These are phyloP conservation scores for Dione juno DNA, from an alignment of 2,888 invertebrate genomes.

Conservation along the genomic window DNA sequence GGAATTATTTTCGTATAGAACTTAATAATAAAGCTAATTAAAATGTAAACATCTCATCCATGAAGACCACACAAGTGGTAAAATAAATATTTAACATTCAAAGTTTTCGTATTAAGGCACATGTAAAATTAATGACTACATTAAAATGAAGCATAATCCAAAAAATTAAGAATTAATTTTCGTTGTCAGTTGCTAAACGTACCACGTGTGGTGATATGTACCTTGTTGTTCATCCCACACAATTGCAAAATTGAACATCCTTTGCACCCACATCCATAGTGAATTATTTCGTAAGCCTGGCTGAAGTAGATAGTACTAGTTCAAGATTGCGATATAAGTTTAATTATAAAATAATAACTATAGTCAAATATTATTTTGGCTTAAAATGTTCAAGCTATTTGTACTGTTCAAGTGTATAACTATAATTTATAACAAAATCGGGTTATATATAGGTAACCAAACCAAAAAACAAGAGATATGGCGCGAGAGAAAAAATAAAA, in stretches of 20 bases:
- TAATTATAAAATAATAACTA: not conserved
- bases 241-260: slow-evolving; percentile 65
- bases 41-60: not conserved
- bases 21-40: not conserved
- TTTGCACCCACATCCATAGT: slow-evolving; percentile 50
- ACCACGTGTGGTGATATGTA: slow-evolving; percentile 11
- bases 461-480: no score
- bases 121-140: slow-evolving; percentile 1
- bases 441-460: no score
- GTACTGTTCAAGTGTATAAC: no score
- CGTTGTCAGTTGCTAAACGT: not conserved
- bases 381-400: no score
- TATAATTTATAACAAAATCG: no score
- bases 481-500: no score
- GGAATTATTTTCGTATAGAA: not conserved
- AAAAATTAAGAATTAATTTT: not conserved
- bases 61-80: slow-evolving; percentile 17
- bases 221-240: slow-evolving; percentile 53
- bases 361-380: no score
- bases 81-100: slow-evolving; percentile 6
- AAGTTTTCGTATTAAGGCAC: not conserved
- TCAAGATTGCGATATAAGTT: not conserved
- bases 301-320: slow-evolving; percentile 16
- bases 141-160: not conserved
- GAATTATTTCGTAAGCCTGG: slow-evolving; percentile 35